Conservation (phyloP, 2,888 invertebrate genomes). For the Cepaea hortensis region DNA sequence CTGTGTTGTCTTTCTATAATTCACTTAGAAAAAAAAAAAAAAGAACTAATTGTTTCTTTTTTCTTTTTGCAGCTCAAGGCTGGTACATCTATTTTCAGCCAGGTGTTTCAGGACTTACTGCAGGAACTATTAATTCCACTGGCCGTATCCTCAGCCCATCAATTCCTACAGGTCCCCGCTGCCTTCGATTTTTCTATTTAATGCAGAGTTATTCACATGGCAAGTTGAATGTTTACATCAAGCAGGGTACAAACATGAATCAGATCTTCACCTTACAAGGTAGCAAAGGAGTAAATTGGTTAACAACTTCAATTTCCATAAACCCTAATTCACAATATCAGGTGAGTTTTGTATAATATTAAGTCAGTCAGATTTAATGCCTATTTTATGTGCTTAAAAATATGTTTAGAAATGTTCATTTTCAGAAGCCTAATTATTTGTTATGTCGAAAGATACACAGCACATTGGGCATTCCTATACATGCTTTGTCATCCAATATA, state of each 20-base stretch:
- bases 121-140: conserved; percentile 77
- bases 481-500: too few species aligned
- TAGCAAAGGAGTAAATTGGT: conserved; percentile 59
- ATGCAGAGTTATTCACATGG: conserved; percentile 68
- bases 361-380: background rate
- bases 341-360: conserved; percentile 23
- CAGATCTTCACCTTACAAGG: conserved; percentile 48
- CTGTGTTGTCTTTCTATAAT: background rate
- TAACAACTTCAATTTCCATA: conserved; percentile 31
- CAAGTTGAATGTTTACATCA: conserved; percentile 62
- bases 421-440: too few species aligned
- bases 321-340: conserved; percentile 41
- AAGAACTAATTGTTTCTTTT: background rate
- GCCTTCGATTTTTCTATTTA: conserved; percentile 71
- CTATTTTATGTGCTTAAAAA: too few species aligned
- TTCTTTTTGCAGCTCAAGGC: conserved; percentile 54
- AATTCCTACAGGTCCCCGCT: conserved; percentile 57
- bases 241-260: conserved; percentile 52
- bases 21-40: background rate
- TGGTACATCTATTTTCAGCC: conserved; percentile 81
- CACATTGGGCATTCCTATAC: too few species aligned
- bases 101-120: conserved; percentile 76
- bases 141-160: conserved; percentile 77
- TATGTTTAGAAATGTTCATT: too few species aligned
- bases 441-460: too few species aligned